A percentile compares a stretch with the other conserved stretches of the same genome.
phyloP scores from a whole-genome alignment of 64 coral and sea anemone species.

The Montipora foliosa region DNA sequence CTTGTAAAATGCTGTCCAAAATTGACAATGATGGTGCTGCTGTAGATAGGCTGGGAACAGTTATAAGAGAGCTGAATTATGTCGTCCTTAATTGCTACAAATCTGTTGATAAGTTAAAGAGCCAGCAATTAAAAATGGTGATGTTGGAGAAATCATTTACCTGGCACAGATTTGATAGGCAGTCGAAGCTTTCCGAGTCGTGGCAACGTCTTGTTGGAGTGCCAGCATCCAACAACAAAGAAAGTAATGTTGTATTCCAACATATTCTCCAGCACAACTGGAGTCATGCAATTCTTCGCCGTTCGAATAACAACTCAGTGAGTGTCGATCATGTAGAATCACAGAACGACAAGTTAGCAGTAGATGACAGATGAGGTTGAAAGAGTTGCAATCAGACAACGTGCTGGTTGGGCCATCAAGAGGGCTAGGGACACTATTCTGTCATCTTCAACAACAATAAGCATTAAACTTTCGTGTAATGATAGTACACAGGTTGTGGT shows the following conservation, averaged over 20 bases:
- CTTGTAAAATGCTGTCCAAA: too few relatives aligned
- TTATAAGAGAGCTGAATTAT: too few relatives aligned
- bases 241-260: slow-evolving; percentile 2
- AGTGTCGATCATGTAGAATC: background rate
- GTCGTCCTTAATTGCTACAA: too few relatives aligned
- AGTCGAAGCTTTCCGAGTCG: background rate
- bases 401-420: slow-evolving; percentile 68
- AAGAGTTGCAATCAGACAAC: slow-evolving; percentile 13
- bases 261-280: slow-evolving; percentile 28
- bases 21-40: too few relatives aligned
- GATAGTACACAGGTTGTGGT: background rate
- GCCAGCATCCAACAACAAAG: background rate
- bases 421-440: slow-evolving; percentile 38
- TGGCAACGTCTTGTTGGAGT: background rate
- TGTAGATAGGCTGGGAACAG: too few relatives aligned
- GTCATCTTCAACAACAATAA: background rate
- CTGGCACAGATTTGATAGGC: too few relatives aligned
- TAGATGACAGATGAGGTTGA: background rate
- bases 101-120: too few relatives aligned
- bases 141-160: background rate
- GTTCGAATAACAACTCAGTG: background rate
- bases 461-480: slow-evolving; percentile 9
- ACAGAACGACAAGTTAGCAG: background rate
- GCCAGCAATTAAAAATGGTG: background rate
- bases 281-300: background rate